phyloP scores from a whole-genome alignment of 2,888 invertebrate genomes.

The Rotaria sp. region DNA sequence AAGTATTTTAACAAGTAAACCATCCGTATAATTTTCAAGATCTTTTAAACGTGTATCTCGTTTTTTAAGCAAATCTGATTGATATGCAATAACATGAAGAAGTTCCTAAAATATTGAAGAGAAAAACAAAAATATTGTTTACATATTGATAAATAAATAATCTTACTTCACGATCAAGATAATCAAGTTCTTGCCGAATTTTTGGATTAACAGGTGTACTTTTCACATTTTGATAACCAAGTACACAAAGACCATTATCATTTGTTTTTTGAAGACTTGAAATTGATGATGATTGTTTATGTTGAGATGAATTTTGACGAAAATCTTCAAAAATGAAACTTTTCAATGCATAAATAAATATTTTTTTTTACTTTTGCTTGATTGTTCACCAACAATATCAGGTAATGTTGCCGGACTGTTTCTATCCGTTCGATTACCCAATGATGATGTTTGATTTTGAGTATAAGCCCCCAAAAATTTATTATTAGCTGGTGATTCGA shows the following conservation, averaged over 20 bases:
- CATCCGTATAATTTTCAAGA: not conserved
- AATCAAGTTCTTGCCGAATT: conserved; percentile 5
- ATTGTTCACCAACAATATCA: conserved; percentile 25
- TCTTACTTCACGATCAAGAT: conserved; percentile 29
- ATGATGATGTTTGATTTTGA: not conserved
- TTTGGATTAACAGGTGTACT: not conserved
- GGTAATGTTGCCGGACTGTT: not conserved
- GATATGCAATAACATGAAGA: conserved; percentile 5
- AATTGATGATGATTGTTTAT: not conserved
- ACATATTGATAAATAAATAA: not conserved
- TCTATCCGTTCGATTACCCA: not conserved
- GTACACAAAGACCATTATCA: not conserved
- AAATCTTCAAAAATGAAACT: not conserved
- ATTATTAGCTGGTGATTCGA: not conserved
- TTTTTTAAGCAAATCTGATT: not conserved
- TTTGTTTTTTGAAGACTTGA: not conserved
- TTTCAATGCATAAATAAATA: not conserved
- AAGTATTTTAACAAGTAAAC: conserved; percentile 14
- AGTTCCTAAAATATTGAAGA: not conserved
- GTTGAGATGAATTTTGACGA: not conserved
- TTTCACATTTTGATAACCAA: conserved; percentile 20
- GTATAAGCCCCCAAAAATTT: not conserved
- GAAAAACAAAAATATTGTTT: not conserved
- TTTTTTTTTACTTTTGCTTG: not conserved
- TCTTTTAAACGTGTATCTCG: conserved; percentile 14